Base-by-base conservation (phyloP, 1,140 invertebrate species). In the Drusus annulatus region DNA sequence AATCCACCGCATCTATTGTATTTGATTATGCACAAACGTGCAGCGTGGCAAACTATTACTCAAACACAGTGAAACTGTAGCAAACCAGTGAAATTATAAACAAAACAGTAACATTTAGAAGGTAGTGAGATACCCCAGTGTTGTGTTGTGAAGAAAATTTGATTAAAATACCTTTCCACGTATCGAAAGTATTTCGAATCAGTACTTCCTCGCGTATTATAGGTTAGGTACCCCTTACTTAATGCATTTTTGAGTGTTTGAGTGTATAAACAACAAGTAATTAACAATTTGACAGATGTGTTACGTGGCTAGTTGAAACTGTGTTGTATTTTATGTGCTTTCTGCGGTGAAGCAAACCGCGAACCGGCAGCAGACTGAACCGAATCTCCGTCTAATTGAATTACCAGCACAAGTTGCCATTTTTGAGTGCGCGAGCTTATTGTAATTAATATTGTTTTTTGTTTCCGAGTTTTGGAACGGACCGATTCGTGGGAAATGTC, bases 401-500 rank as follows among this genome's bases (percentile, higher is more conserved):
- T n/a, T 17, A 56, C n/a, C 19, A 19, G n/a, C n/a, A n/a, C n/a
- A n/a, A n/a, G n/a, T 63, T 31, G 28, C 25, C 25, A 28, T 16
- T 65, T 65, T 31, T 36, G 28, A 65, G 62, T 65, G 62, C 8
- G 7, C 8, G 15, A 65, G 25, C 60, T 16, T 21, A 63, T 19
- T 45, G n/a, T 25, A n/a, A 71, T 52, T 51, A 52, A 51, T 19
- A 17, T 17, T 23, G 50, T 51, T n/a, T n/a, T n/a, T n/a, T n/a
- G n/a, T n/a, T n/a, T n/a, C n/a, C n/a, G n/a, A n/a, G n/a, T n/a
- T 19, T 71, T 21, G n/a, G 68, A 71, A 69, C 65, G 65, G n/a
- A 69, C 16, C 28, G 36, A 21, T 69, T 23, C 68, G 68, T 71
- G 68, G 68, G 68, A 71, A 71, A 71, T 51, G 17, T 71, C 17